phyloP scores from a whole-genome alignment of 2,888 invertebrate species.

The Punctoribates punctum region DNA sequence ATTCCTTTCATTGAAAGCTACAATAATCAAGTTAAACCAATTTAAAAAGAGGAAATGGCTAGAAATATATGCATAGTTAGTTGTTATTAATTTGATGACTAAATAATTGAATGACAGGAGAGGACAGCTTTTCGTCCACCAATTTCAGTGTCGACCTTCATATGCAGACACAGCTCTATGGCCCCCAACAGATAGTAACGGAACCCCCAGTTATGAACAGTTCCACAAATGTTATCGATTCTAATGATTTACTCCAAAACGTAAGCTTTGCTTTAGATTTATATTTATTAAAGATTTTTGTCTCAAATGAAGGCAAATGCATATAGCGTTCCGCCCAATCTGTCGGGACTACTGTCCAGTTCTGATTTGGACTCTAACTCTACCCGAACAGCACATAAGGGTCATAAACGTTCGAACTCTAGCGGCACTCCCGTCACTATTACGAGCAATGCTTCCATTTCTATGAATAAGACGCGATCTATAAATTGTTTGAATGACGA shows the following conservation, averaged over 20 bases:
- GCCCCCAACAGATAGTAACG: constrained; percentile 24
- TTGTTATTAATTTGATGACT: background rate
- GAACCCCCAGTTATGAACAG: constrained; percentile 18
- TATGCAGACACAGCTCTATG: constrained; percentile 27
- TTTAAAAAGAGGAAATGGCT: too few species aligned
- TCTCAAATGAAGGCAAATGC: background rate
- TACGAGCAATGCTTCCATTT: background rate
- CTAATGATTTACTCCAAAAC: constrained; percentile 15
- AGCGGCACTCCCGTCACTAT: constrained; percentile 28
- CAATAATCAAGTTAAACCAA: too few species aligned
- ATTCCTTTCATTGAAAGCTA: too few species aligned
- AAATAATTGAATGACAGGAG: background rate
- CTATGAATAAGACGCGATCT: constrained; percentile 18
- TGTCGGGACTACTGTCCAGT: constrained; percentile 13
- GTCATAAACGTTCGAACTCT: constrained; percentile 41
- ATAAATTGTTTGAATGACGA: constrained; percentile 24
- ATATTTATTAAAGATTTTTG: background rate
- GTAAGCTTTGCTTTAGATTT: background rate
- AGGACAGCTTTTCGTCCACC: background rate
- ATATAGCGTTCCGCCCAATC: constrained; percentile 7
- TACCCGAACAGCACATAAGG: constrained; percentile 12
- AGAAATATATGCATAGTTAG: too few species aligned
- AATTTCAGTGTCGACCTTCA: background rate
- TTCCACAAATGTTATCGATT: constrained; percentile 13
- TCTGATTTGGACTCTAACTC: constrained; percentile 36